Percentiles rank a stretch among this genome's conserved stretches.
These are phyloP conservation scores for Telmatochromis bifrenatus DNA, from an alignment of 2,113 vertebrate species.

Conservation along the genomic window DNA sequence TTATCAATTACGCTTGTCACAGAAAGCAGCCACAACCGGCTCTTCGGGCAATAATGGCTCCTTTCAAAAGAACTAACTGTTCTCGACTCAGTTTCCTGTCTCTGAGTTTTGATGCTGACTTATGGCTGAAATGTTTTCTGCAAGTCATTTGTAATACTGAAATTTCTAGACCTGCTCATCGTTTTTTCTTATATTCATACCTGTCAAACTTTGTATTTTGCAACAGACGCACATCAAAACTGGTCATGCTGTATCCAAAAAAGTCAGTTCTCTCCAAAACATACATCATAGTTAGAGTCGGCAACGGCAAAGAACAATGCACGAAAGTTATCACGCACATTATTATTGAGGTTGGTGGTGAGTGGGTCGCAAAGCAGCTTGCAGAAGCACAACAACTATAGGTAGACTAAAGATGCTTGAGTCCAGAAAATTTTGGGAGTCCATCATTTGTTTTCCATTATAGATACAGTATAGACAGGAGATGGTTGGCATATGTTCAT, in stretches of 20 bases:
- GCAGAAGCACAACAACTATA: neutral
- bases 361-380: neutral
- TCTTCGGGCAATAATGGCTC: neutral
- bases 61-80: neutral
- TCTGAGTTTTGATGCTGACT: neutral
- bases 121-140: neutral
- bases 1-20: conserved; percentile 34
- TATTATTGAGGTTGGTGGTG: neutral
- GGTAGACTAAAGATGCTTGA: neutral
- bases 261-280: neutral
- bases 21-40: neutral
- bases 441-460: neutral
- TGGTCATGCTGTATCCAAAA: neutral
- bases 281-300: neutral
- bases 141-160: neutral
- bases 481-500: neutral
- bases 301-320: rapidly evolving
- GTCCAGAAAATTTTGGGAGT: neutral
- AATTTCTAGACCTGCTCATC: neutral
- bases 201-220: neutral
- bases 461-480: neutral
- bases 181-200: neutral
- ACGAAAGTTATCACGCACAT: neutral
- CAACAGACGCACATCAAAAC: neutral
- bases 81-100: neutral